phyloP scores from a whole-genome alignment of 2,888 invertebrate species.

The Sphaerophoria taeniata region DNA sequence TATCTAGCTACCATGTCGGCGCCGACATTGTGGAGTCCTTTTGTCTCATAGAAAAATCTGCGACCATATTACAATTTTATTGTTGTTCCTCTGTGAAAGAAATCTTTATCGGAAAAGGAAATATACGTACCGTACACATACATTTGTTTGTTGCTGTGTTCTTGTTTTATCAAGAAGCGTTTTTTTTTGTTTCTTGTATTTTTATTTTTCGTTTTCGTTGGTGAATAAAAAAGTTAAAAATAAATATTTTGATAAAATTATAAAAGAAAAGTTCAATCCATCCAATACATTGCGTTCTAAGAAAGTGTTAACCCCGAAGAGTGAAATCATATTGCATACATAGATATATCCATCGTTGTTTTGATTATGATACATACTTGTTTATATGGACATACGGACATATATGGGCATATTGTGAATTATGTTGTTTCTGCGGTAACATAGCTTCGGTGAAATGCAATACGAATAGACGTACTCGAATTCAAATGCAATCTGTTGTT shows the following conservation, averaged over 20 bases:
- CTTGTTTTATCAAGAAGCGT: slow-evolving; percentile 2
- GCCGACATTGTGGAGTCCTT: slow-evolving; percentile 61
- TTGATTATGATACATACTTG: slow-evolving; percentile 39
- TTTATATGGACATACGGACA: slow-evolving; percentile 16
- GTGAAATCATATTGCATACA: slow-evolving; percentile 32
- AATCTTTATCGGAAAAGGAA: slow-evolving; percentile 24
- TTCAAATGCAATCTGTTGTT: slow-evolving; percentile 19
- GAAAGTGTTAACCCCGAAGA: slow-evolving; percentile 27
- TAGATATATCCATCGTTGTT: slow-evolving; percentile 23
- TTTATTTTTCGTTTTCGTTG: neutral
- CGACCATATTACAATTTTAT: neutral
- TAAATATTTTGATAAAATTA: slow-evolving; percentile 24
- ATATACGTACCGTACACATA: neutral
- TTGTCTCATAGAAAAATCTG: slow-evolving; percentile 38
- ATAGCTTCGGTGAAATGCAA: slow-evolving; percentile 45
- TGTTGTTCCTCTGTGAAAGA: slow-evolving; percentile 37
- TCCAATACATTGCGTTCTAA: neutral
- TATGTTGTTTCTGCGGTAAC: slow-evolving; percentile 49
- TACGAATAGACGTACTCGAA: neutral
- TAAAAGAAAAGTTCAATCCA: slow-evolving; percentile 1
- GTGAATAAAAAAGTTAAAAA: slow-evolving; percentile 28
- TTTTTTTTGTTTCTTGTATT: neutral
- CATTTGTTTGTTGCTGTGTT: slow-evolving; percentile 7
- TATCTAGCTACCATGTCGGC: slow-evolving; percentile 32
- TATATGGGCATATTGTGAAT: slow-evolving; percentile 26